Evolutionary conservation across 1,140 invertebrate genomes (phyloP), one percentile per base, ranked within the genome.

Genomic region (Eueides isabella): DNA sequence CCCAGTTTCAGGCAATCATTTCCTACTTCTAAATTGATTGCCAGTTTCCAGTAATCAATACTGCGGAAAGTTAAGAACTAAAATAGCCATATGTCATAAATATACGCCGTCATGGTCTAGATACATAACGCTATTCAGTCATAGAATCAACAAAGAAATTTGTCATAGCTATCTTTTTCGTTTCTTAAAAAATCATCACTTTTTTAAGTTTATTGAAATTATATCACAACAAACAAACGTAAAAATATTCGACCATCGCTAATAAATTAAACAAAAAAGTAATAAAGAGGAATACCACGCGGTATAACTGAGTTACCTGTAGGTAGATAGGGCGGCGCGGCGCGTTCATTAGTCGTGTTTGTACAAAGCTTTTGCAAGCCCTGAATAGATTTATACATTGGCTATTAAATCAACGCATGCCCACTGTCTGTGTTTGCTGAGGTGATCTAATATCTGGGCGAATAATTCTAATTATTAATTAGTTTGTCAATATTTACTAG

Each of bases 271-370:
- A 68, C 64, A 77, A 74, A 77, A 55, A 66, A 73, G 73, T 78
- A 75, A 80, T 75, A 78, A 75, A 78, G 72, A 80, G 81, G 80
- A 78, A 75, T 72, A 85, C 85, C 84, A 78, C 81, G 80, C 29
- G 79, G 76, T 75, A 77, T 89, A 89, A 89, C 82, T 70, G 73
- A 82, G 85, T 87, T 87, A 87, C 80, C 78, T 80, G 78, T 76
- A 44, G 41, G n/a, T 44, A 44, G 77, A 64, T 62, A 68, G 74
- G 72, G 75, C 72, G 65, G 73, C 67, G 64, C 68, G 61, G 44
- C 74, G 61, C 83, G 83, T 88, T 89, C 86, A 89, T 89, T 89
- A 89, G 85, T 62, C 76, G 55, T 89, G 86, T 89, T 89, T 89
- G 84, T 82, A 82, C 79, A 83, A 81, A 82, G 84, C 80, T 82